Base-by-base conservation (phyloP, 2,113 vertebrate species). In the Gopherus flavomarginatus region DNA sequence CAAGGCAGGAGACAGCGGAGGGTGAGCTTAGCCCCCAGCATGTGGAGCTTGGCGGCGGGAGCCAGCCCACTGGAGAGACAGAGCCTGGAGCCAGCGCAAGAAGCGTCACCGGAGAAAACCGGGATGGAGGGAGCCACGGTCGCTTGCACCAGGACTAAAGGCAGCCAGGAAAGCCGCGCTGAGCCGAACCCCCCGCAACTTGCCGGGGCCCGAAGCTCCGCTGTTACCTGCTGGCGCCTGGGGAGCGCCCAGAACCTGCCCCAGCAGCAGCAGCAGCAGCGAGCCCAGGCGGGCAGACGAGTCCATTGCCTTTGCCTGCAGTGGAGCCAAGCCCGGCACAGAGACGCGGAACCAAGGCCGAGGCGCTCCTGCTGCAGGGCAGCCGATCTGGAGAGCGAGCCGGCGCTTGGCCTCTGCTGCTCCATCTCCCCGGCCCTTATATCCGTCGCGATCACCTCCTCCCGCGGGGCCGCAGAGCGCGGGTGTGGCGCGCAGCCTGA, bases 221-320 rank as follows among this genome's bases (percentile, higher is more conserved):
- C 44, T 72, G 93, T 89, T 96, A 97, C 93, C 95, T 96, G 94
- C 94, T 62, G 91, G 93, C 38, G 72, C 1, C 8, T 52, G 85
- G 12, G 95, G 80, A 10, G 88, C 83, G 82, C 38, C 47, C 29
- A 77, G 89, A 82, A 11, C 90, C 69, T 11, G 95, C 80, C 49
- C 94, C 94, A 93, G 78, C 81, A 84, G 95, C 6, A 27, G 92
- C n/a, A 56, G 92, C n/a, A 56, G 88, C 92, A 90, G 96, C 91
- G 83, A 95, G 86, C 95, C 81, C 26, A 80, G 42, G 69, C 22
- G 80, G 86, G 27, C 79, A 38, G 50, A 86, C 80, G 77, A 52
- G 79, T 27, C 10, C 47, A 9, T 85, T 0, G 54, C 83, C 91
- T 93, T 85, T 0, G 54, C 53, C 53, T 54, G 92, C 95, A 56